Base-by-base conservation (phyloP, 2,113 vertebrate species). In the Hydrolagus affinis region DNA sequence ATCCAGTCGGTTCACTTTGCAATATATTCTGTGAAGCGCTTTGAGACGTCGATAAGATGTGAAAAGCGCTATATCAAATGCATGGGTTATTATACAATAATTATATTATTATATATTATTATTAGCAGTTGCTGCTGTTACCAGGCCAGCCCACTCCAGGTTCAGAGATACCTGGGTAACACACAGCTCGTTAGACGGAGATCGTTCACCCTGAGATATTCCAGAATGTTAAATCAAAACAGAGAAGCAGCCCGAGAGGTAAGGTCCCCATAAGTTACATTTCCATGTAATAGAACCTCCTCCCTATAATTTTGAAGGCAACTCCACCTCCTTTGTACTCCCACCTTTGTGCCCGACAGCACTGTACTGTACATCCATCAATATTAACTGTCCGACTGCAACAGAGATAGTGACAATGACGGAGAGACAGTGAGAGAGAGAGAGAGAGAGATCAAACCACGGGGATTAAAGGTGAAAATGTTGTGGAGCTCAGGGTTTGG, bases 181-280 rank as follows among this genome's bases (percentile, higher is more conserved):
- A 83, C 62, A 68, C 78, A 66, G 60, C 62, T 80, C 14, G 15
- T 83, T 83, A 83, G 28, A 23, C 28, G 4, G 15, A 60, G 66
- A 83, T 25, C 59, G 28, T 28, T 66, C 60, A 83, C 62, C 25
- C 62, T 83, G 60, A 66, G 78, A 30, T 30, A 62, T 23, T 17
- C 78, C 64, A 83, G 66, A 60, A 68, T 25, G 62, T 80, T 80
- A 80, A 80, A 80, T 83, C 59, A 83, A 66, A 28, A 66, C 23
- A 66, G 78, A 83, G 25, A 83, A 66, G 23, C 62, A 30, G 59
- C 59, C 19, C 23, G 11, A 83, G 32, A 30, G 32, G 71, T 15
- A 32, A 83, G 78, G 15, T 80, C 66, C 60, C 64, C 60, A 66
- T 83, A 83, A 83, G 66, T 83, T 83, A 83, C 30, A 19, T 66